A percentile compares a stretch with the other conserved stretches of the same genome.
Conservation (phyloP, 2,113 vertebrate genomes). For the Alethe diademata region DNA sequence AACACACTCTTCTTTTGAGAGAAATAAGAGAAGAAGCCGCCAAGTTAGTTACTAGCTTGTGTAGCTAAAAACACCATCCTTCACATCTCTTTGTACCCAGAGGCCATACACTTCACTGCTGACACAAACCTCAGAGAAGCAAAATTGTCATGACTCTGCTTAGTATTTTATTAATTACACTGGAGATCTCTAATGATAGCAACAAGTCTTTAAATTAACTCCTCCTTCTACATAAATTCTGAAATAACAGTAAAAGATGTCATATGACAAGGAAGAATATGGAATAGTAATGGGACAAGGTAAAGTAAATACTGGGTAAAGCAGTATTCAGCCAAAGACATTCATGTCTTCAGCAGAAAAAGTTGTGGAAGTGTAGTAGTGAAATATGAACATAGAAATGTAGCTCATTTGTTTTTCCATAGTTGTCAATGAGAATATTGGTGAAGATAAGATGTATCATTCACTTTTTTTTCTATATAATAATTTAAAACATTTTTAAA, state of each 20-base stretch:
- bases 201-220: not conserved
- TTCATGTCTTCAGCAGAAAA: not conserved
- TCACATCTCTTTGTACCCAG: not conserved
- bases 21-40: not conserved
- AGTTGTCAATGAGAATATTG: not conserved
- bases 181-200: not conserved
- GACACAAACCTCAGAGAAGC: not conserved
- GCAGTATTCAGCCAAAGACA: not conserved
- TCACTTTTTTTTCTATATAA: not conserved
- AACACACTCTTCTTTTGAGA: not conserved
- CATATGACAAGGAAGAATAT: not conserved
- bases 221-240: not conserved
- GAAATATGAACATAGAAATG: not conserved
- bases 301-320: not conserved
- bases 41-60: not conserved
- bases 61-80: not conserved
- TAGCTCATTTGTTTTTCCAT: not conserved
- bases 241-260: not conserved
- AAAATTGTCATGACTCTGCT: not conserved
- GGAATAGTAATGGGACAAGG: not conserved
- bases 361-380: not conserved
- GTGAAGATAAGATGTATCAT: not conserved
- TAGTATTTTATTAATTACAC: not conserved
- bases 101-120: not conserved
- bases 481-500: not conserved